A percentile compares a stretch with the other conserved stretches of the same genome.
phyloP scores from a whole-genome alignment of 2,797 vertebrate genomes.

The Triplophysa yarkandensis region DNA sequence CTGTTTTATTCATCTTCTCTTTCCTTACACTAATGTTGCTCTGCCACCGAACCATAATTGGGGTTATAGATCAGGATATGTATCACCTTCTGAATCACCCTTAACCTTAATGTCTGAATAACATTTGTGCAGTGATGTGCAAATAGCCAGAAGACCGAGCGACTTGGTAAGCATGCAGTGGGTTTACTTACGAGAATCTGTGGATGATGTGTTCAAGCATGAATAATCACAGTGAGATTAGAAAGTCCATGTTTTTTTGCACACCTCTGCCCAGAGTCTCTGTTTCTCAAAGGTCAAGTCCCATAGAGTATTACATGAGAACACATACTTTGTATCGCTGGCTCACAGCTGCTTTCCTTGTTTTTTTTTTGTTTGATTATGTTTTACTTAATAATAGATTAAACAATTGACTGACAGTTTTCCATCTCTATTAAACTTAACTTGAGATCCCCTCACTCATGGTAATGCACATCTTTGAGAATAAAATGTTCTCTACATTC shows the following conservation, averaged over 20 bases:
- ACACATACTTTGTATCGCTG: constrained; percentile 5
- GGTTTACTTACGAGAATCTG: neutral
- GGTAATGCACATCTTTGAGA: neutral
- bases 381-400: too few species aligned
- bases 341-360: constrained; percentile 35
- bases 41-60: neutral
- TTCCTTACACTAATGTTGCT: neutral
- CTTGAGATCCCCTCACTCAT: neutral
- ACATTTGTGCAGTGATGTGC: neutral
- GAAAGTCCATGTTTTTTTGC: neutral
- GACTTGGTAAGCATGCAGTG: constrained; percentile 1
- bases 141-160: neutral
- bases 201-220: neutral
- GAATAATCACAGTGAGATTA: neutral
- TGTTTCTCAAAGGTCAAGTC: constrained; percentile 20
- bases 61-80: neutral
- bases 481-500: neutral
- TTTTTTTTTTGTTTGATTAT: too few species aligned
- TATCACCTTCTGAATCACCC: constrained; percentile 3
- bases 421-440: too few species aligned
- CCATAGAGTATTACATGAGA: constrained; percentile 11
- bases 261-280: neutral
- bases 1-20: neutral
- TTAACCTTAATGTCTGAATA: constrained; percentile 6
- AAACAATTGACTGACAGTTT: too few species aligned